These are phyloP conservation scores for Dromococcyx pavoninus DNA, from an alignment of 2,797 vertebrate species.

Conservation along the genomic window DNA sequence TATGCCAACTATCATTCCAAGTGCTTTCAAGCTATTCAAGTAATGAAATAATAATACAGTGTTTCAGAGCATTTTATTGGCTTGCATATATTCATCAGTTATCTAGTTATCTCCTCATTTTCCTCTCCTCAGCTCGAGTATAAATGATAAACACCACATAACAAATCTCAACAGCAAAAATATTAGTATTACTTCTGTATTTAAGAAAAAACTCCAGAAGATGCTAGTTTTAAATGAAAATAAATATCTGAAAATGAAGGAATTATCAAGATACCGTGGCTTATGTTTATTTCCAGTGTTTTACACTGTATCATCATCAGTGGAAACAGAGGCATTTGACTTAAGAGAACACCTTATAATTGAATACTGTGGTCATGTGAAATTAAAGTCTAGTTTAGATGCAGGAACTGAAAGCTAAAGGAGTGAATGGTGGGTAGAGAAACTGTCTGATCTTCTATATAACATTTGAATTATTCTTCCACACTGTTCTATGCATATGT, in stretches of 20 bases:
- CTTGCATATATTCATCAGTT: background rate
- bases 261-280: background rate
- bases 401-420: background rate
- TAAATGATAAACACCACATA: background rate
- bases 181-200: background rate
- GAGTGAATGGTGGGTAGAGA: background rate
- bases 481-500: background rate
- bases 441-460: background rate
- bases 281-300: background rate
- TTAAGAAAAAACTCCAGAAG: background rate
- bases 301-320: background rate
- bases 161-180: background rate
- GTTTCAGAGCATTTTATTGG: conserved; percentile 41
- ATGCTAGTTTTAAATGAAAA: background rate
- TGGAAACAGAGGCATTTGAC: background rate
- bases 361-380: background rate
- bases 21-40: conserved; percentile 46
- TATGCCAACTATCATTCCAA: conserved; percentile 43
- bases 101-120: background rate
- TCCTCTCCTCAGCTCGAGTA: background rate
- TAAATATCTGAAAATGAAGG: background rate
- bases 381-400: background rate
- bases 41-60: conserved; percentile 57
- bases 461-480: background rate
- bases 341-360: background rate